Base-by-base conservation (phyloP, 2,113 vertebrate genomes). In the Salvelinus sp. region DNA sequence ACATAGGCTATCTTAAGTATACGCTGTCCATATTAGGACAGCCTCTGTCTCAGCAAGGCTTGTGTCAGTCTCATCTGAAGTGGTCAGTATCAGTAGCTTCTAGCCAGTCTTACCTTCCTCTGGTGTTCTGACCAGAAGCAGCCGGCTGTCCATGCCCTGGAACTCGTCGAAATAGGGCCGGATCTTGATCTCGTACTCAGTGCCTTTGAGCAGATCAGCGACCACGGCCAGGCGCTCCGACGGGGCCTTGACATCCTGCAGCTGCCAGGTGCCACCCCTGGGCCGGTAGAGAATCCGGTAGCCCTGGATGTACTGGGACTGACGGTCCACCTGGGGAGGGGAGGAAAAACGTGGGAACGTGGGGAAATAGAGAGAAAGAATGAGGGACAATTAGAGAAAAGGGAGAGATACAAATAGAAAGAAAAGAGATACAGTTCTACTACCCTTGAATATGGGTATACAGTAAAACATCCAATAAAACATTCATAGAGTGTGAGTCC, bases 181-280 rank as follows among this genome's bases (percentile, higher is more conserved):
- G 76, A 99, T 95, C 90, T 99, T 99, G 82, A 98, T 82, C 89
- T 98, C 96, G 0, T 99, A 95, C 82, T 95, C 94, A 0, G 93
- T 93, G 28, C 97, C 98, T 60, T 93, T 92, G 47, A 90, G 94
- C 73, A 99, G 92, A 70, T 90, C 88, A 0, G 88, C 86, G 77
- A 98, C 93, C 81, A 97, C 67, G 0, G 92, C 84, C 68, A 81
- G 94, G 57, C 93, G 92, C 73, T 97, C 94, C 0, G 89, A 90
- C 0, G 94, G 93, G 0, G 90, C 92, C 83, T 90, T 92, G 67
- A 95, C 92, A 0, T 92, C 95, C 87, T 92, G 94, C 0, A 92
- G 91, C 60, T 95, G 92, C 98, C 98, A 99, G 70, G 88, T 66
- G 1, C 93, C 93, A 5, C 92, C 88, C 0, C 62, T 92, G 60